Percentiles rank a stretch among this genome's conserved stretches.
These are phyloP conservation scores for Agonopterix subpropinquella DNA, from an alignment of 2,888 invertebrate species.

Conservation along the genomic window DNA sequence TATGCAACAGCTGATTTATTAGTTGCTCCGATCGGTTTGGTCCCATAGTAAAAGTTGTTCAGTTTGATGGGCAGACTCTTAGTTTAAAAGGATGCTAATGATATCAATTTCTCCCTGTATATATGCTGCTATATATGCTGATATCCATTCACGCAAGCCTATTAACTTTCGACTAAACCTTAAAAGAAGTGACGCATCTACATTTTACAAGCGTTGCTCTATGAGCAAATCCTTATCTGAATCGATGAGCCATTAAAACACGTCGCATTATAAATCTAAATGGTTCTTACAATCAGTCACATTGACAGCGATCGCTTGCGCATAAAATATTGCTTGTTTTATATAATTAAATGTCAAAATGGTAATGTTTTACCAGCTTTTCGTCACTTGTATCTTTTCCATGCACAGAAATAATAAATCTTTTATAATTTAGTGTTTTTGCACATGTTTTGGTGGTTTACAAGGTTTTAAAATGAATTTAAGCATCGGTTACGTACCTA, in stretches of 20 bases:
- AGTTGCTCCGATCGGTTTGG: too few species aligned
- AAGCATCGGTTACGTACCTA: too few species aligned
- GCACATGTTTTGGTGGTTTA: too few species aligned
- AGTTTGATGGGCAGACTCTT: too few species aligned
- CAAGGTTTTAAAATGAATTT: too few species aligned
- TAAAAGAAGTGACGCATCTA: neutral
- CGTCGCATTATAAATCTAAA: conserved; percentile 40
- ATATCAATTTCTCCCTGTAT: too few species aligned
- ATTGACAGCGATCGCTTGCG: conserved; percentile 23
- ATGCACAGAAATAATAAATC: neutral
- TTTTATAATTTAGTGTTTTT: neutral
- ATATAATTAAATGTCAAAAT: conserved; percentile 10
- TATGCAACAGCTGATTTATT: too few species aligned
- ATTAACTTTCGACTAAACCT: too few species aligned
- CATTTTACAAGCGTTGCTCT: conserved; percentile 6
- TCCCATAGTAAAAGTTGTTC: too few species aligned
- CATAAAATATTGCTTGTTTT: conserved; percentile 5
- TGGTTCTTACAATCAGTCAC: conserved; percentile 37
- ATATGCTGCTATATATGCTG: too few species aligned
- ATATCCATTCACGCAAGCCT: neutral
- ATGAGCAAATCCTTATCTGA: conserved; percentile 26
- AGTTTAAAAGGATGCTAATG: too few species aligned
- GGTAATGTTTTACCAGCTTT: conserved; percentile 8
- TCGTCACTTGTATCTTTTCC: conserved; percentile 3
- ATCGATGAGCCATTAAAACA: conserved; percentile 39